Evolutionary conservation across 2,113 vertebrate species (phyloP).

Genomic region (Scomber colias): DNA sequence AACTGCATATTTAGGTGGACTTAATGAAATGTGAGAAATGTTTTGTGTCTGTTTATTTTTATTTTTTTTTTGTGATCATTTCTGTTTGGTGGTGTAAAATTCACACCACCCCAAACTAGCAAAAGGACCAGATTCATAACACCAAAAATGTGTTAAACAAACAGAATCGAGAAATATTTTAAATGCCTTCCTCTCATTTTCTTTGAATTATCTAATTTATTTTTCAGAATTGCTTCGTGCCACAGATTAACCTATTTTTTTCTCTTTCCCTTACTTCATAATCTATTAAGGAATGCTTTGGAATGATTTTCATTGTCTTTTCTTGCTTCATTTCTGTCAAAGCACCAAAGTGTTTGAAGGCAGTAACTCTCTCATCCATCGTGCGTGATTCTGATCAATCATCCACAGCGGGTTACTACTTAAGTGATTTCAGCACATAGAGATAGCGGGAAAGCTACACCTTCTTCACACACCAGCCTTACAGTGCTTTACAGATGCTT

Average conservation of each 20-base stretch:
- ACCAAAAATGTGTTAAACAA: conserved; percentile 37
- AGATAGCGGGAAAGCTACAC: too few species aligned
- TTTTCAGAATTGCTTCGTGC: conserved; percentile 63
- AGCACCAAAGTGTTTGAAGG: conserved; percentile 59
- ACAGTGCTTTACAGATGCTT: conserved; percentile 25
- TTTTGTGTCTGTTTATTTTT: conserved; percentile 59
- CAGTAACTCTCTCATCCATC: conserved; percentile 25
- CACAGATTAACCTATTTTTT: conserved; percentile 57
- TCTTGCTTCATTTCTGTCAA: conserved; percentile 66
- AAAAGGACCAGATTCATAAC: conserved; percentile 27
- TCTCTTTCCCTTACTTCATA: conserved; percentile 60
- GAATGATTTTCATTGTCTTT: conserved; percentile 63
- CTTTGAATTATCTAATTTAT: conserved; percentile 64
- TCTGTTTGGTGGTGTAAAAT: conserved; percentile 18
- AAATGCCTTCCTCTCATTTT: conserved; percentile 47
- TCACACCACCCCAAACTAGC: conserved; percentile 2
- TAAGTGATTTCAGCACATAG: too few species aligned
- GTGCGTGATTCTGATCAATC: too few species aligned
- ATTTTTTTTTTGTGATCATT: conserved; percentile 31
- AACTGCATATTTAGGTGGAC: conserved; percentile 61
- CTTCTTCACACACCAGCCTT: conserved; percentile 2
- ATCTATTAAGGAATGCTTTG: conserved; percentile 63
- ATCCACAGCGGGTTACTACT: too few species aligned
- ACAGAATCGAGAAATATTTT: conserved; percentile 37
- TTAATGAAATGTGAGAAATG: conserved; percentile 67